Percentiles rank a stretch among this genome's conserved stretches.
Conservation (phyloP, 2,797 vertebrate species). For the Pipistrellus pipistrellus region DNA sequence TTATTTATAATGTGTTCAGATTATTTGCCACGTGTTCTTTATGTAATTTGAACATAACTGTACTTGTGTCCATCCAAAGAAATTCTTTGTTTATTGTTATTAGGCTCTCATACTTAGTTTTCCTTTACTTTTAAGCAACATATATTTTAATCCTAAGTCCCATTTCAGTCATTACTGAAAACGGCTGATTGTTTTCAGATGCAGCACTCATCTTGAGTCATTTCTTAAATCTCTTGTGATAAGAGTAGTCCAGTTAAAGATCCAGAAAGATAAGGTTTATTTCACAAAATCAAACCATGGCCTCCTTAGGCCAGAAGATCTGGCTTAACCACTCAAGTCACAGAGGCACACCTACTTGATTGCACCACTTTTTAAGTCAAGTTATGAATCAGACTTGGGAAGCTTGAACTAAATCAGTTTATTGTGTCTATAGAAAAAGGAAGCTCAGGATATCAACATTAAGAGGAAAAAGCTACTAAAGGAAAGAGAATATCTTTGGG, state of each 20-base stretch:
- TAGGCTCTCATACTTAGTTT: background rate
- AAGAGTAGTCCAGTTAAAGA: conserved; percentile 46
- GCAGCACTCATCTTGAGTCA: background rate
- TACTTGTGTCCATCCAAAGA: conserved; percentile 6
- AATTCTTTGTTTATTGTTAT: conserved; percentile 14
- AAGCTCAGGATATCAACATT: background rate
- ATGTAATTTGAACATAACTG: background rate
- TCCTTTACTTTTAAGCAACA: background rate
- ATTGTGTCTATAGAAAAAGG: conserved; percentile 57
- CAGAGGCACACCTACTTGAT: conserved; percentile 60
- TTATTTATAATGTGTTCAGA: background rate
- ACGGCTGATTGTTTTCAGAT: background rate
- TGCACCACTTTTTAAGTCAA: conserved; percentile 74
- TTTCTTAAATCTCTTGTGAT: conserved; percentile 37
- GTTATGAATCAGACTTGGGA: conserved; percentile 66
- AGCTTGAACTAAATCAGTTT: conserved; percentile 63
- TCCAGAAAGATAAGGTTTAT: conserved; percentile 38
- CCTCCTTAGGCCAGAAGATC: conserved; percentile 80
- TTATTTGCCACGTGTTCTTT: background rate
- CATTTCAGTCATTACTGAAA: conserved; percentile 1
- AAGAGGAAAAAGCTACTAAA: background rate
- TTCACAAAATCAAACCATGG: conserved; percentile 68
- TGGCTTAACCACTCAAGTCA: conserved; percentile 70
- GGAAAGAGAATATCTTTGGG: background rate
- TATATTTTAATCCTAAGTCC: background rate